Evolutionary conservation across 2,797 vertebrate genomes (phyloP).

Genomic region (Octomys mimax): DNA sequence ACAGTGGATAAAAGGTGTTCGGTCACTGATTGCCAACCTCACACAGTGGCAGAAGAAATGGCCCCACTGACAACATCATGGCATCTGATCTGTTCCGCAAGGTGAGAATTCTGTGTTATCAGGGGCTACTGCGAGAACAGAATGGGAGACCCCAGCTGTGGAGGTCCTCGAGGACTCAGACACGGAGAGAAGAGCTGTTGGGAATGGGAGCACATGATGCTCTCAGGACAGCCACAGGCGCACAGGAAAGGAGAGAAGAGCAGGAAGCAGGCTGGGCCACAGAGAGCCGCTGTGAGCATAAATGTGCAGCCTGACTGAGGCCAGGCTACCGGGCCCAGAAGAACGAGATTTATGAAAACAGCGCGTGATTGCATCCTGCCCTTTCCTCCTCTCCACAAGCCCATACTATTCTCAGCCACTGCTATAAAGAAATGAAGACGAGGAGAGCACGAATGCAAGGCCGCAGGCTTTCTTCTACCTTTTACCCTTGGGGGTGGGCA

Average conservation of each 20-base stretch:
- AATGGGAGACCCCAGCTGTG: neutral
- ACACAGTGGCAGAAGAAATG: neutral
- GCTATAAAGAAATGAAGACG: neutral
- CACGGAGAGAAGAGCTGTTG: neutral
- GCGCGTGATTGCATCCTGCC: neutral
- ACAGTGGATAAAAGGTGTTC: neutral
- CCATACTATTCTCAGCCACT: neutral
- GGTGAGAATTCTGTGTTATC: neutral
- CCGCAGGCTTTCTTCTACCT: too few relatives aligned
- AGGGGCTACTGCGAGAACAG: fast-evolving
- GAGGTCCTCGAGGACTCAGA: neutral
- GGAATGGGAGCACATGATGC: neutral
- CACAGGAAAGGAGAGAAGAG: neutral
- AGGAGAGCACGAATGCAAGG: neutral
- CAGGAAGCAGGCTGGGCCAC: neutral
- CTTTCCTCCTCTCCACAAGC: neutral
- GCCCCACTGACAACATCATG: neutral
- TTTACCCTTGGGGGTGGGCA: neutral
- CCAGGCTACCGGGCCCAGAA: neutral
- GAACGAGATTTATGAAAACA: neutral
- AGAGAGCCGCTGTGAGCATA: neutral
- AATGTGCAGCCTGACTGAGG: neutral
- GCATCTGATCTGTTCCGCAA: neutral
- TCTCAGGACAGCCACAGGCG: neutral
- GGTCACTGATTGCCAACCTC: neutral